Evolutionary conservation across 2,113 vertebrate species (phyloP).

Genomic region (Australoheros scitulus): DNA sequence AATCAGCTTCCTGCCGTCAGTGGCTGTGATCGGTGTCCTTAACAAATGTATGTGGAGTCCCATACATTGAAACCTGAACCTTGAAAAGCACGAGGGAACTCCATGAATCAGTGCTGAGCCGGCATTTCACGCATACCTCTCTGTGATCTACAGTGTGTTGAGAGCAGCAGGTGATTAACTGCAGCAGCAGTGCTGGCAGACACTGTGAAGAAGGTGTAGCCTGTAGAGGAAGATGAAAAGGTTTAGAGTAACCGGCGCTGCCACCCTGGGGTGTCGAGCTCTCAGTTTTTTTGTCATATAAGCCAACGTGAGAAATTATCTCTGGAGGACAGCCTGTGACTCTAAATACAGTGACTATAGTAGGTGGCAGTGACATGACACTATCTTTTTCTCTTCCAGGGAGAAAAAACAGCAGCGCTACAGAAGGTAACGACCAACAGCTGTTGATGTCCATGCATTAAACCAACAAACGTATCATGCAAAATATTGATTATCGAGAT

Average conservation of each 20-base stretch:
- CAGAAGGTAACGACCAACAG: slow-evolving; percentile 60
- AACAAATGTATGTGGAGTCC: slow-evolving; percentile 25
- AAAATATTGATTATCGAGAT: not conserved
- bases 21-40: slow-evolving; percentile 36
- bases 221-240: slow-evolving; percentile 9
- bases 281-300: not conserved
- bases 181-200: not conserved
- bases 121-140: slow-evolving; percentile 22
- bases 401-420: slow-evolving; percentile 44
- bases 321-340: not conserved
- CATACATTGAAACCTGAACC: slow-evolving; percentile 51
- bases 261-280: not conserved
- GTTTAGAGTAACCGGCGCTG: not conserved
- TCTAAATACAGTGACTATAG: not conserved
- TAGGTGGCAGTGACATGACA: not conserved
- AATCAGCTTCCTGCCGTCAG: slow-evolving; percentile 51
- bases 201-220: slow-evolving; percentile 3
- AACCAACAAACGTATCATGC: not conserved
- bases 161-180: slow-evolving; percentile 23
- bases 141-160: slow-evolving; percentile 31
- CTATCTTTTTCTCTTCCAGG: slow-evolving; percentile 54
- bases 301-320: not conserved
- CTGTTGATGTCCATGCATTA: not conserved
- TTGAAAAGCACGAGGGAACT: slow-evolving; percentile 6
- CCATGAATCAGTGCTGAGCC: slow-evolving; percentile 51